Percentiles rank a stretch among this genome's conserved stretches.
Evolutionary conservation across 2,888 invertebrate genomes (phyloP).

Genomic region (Griposia aprilina): DNA sequence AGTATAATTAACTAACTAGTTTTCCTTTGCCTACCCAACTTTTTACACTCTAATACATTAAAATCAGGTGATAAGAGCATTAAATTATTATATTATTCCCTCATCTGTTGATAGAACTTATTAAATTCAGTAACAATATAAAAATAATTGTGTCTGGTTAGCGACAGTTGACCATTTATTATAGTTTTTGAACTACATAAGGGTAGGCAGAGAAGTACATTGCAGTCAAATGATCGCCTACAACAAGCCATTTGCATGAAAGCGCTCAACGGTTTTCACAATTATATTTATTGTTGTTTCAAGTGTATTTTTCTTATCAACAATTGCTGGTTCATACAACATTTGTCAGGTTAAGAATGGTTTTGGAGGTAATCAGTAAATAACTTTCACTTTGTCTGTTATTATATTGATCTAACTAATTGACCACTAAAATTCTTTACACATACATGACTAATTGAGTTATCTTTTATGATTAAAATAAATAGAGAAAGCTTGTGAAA

Average conservation of each 20-base stretch:
- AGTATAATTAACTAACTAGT: not conserved
- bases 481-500: constrained; percentile 15
- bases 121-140: no score
- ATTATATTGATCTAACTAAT: constrained; percentile 35
- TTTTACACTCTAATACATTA: not conserved
- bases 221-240: not conserved
- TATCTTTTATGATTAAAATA: constrained; percentile 16
- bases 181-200: not conserved
- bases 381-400: constrained; percentile 26
- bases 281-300: not conserved
- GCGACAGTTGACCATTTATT: not conserved
- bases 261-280: not conserved
- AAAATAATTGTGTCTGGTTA: no score
- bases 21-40: not conserved
- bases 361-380: not conserved
- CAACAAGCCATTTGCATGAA: not conserved
- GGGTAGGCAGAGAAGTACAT: not conserved
- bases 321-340: not conserved
- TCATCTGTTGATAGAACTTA: no score
- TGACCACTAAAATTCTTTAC: constrained; percentile 22
- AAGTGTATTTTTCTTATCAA: not conserved
- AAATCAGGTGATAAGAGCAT: not conserved
- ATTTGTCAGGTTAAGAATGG: not conserved
- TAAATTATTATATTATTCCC: not conserved
- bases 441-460: constrained; percentile 34